Conservation (phyloP, 2,888 invertebrate species). For the Apamea sordens region DNA sequence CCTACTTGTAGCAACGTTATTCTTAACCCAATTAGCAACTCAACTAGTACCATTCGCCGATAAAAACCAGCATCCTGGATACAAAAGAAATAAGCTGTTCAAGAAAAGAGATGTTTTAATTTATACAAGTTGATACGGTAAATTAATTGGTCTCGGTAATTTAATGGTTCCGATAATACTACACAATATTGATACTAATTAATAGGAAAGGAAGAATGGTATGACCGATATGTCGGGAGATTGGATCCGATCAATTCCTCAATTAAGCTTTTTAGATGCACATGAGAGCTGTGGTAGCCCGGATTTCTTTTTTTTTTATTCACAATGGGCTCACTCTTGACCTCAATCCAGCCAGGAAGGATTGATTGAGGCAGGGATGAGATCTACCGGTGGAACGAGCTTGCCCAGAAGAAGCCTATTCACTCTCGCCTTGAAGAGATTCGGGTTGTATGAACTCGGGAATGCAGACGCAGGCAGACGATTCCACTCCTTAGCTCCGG, state of each 20-base stretch:
- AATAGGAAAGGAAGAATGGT: neutral
- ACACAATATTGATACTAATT: conserved; percentile 19
- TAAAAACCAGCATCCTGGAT: conserved; percentile 3
- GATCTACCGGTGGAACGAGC: too few relatives aligned
- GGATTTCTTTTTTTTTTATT: too few relatives aligned
- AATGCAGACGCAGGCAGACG: too few relatives aligned
- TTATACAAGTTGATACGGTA: conserved; percentile 25
- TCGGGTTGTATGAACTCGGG: too few relatives aligned
- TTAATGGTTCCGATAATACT: conserved; percentile 37
- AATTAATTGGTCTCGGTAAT: conserved; percentile 43
- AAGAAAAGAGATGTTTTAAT: conserved; percentile 39
- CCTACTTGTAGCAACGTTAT: neutral
- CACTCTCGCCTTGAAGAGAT: too few relatives aligned
- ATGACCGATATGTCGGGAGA: neutral
- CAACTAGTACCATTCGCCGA: neutral
- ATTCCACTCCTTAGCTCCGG: too few relatives aligned
- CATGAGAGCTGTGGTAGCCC: neutral
- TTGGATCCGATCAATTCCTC: neutral
- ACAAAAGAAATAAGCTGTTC: conserved; percentile 2
- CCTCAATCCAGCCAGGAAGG: too few relatives aligned
- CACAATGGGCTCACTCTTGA: too few relatives aligned
- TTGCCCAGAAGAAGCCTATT: too few relatives aligned
- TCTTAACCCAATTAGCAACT: conserved; percentile 29
- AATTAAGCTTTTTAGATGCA: neutral
- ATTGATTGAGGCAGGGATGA: too few relatives aligned